Percentiles rank a stretch among this genome's conserved stretches.
Evolutionary conservation across 2,888 invertebrate species (phyloP).

Genomic region (Syrphus vitripennis): DNA sequence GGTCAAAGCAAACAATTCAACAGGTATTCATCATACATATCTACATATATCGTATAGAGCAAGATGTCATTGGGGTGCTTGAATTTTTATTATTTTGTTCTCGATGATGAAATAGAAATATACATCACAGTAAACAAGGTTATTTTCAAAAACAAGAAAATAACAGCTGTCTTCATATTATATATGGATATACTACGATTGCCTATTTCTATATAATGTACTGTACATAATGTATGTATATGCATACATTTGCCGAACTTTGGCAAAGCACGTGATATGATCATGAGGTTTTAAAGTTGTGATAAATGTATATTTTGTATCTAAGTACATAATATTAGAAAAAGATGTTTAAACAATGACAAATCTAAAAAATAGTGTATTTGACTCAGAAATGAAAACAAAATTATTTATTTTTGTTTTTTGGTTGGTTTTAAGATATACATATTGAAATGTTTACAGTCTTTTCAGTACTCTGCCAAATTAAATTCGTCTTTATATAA

Average conservation of each 20-base stretch:
- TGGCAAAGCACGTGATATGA: conserved; percentile 35
- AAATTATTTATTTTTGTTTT: too few species aligned
- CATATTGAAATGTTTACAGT: too few species aligned
- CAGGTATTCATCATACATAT: conserved; percentile 50
- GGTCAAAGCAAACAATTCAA: conserved; percentile 59
- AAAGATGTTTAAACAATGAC: background rate
- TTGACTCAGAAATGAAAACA: too few species aligned
- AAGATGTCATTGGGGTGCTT: conserved; percentile 38
- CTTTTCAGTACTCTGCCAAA: too few species aligned
- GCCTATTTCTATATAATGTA: background rate
- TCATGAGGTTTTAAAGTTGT: background rate
- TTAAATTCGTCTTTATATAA: too few species aligned
- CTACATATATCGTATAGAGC: background rate
- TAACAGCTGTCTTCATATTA: conserved; percentile 44
- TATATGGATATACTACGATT: conserved; percentile 19
- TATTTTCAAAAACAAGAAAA: background rate
- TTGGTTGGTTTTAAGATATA: too few species aligned
- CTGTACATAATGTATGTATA: background rate
- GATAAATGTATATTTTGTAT: background rate
- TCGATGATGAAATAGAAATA: conserved; percentile 40
- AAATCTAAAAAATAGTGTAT: too few species aligned
- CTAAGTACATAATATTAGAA: background rate
- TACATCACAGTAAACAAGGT: conserved; percentile 61
- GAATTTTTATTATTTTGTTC: conserved; percentile 26
- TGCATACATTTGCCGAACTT: conserved; percentile 10